Base-by-base conservation (phyloP, 2,113 vertebrate genomes). In the Sinosuthora webbiana region DNA sequence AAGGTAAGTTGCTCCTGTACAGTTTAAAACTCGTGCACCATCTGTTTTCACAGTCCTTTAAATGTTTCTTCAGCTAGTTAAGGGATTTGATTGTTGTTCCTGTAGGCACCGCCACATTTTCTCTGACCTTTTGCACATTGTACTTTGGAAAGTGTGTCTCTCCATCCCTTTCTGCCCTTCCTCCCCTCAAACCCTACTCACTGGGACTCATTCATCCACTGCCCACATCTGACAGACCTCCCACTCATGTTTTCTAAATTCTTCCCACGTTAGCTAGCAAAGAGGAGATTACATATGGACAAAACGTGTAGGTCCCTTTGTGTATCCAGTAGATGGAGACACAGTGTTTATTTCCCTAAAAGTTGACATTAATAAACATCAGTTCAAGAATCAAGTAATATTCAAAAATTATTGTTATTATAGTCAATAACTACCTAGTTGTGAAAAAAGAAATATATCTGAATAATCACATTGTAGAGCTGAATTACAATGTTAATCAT, bases 241-340 rank as follows among this genome's bases (percentile, higher is more conserved):
- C 87, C 55, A 52, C 71, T 25, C 35, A 3, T 57, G 47, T 56
- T 83, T 74, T 41, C 56, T 83, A 27, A 86, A 64, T 44, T 81
- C 31, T 13, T 64, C 60, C 37, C 56, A 35, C 9, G 4, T 41
- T 33, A 84, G 41, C 52, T 16, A 68, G 60, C 31, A 63, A 81
- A 78, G 31, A 88, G 12, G 11, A 73, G 44, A 68, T 53, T 30
- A 64, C 33, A 35, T 7, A 16, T 13, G 35, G 59, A 59, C 47
- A 92, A 84, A 94, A 85, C 3, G 4, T 0, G 0, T 41, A 65
- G 56, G 60, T 89, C 73, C 82, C 90, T 85, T 56, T 11, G 77
- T 68, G 45, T 39, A 62, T 90, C 95, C 95, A 97, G 92, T 33
- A 96, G 95, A 92, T 96, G 93, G 94, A 96, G 95, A 96, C 93